Base-by-base conservation (phyloP, 1,140 invertebrate species). In the Leptinotarsa defecta region DNA sequence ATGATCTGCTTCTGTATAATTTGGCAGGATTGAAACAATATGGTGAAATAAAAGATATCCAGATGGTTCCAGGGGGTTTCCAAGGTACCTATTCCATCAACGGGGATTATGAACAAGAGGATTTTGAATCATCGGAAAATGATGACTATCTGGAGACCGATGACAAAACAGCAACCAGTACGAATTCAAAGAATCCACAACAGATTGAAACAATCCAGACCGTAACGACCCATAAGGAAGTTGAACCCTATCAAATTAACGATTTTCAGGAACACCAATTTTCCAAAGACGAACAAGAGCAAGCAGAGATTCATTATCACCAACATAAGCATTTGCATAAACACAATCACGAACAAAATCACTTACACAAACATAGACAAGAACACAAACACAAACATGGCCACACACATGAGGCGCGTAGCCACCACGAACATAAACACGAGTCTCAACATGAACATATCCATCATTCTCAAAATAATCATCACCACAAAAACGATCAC, bases 171-270 rank as follows among this genome's bases (percentile, higher is more conserved):
- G 71, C 72, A 3, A 74, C 75, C 17, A 78, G 76, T 48, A 65
- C 78, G 11, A 76, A 76, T 48, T 64, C 78, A 11, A 71, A 76
- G 67, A 78, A 78, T 61, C 80, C 78, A 27, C 63, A 75, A 24
- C 80, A 81, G 62, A 61, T 81, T 6, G 80, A 81, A 74, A 76
- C 74, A 22, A 81, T 81, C 69, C 63, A 72, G 19, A 81, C 78
- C 6, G 70, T 80, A 20, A 79, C 19, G 8, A 43, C 2, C 65
- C 65, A 68, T 4, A 27, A 27, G 27, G 65, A 68, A 27, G 43
- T 24, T 13, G 63, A 64, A 24, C 65, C 65, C 27, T 27, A 34
- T 11, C 19, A 68, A n/a, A 6, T 43, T 11, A 0, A 17, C 15
- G 24, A 43, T 22, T 68, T 68, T 24, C 65, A 68, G 27, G 27